Conservation (phyloP, 1,140 invertebrate species). For the Mercenaria mercenaria region DNA sequence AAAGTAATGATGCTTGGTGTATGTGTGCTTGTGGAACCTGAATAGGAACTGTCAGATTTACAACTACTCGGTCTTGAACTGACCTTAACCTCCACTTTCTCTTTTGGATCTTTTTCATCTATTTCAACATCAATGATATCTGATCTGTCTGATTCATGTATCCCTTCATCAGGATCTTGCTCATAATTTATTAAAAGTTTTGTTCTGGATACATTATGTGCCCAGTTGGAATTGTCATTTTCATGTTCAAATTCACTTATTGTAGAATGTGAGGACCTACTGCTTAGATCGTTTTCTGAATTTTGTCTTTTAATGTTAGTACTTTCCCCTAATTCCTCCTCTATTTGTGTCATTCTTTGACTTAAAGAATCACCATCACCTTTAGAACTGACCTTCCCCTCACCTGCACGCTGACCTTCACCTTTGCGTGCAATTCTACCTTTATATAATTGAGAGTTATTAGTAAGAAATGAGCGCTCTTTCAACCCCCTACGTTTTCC, state of each 20-base stretch:
- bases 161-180: not conserved
- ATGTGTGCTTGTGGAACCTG: constrained; percentile 2
- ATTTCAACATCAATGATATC: constrained; percentile 18
- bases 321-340: constrained; percentile 1
- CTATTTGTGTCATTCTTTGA: constrained; percentile 37
- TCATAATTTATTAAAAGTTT: not conserved
- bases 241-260: not conserved
- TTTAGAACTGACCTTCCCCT: constrained; percentile 42
- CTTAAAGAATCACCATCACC: constrained; percentile 46
- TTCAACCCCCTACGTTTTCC: constrained; percentile 49
- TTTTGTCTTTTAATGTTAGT: not conserved
- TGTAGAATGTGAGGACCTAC: not conserved
- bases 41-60: not conserved
- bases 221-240: not conserved
- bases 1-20: constrained; percentile 23
- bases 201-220: not conserved
- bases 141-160: not conserved
- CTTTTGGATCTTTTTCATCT: constrained; percentile 5
- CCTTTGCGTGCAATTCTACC: constrained; percentile 58
- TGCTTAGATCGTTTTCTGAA: not conserved
- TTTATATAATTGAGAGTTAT: constrained; percentile 55
- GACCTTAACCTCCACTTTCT: not conserved
- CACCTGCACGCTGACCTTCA: constrained; percentile 44
- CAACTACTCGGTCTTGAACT: not conserved
- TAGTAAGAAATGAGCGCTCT: constrained; percentile 51